phyloP scores from a whole-genome alignment of 1,140 invertebrate genomes.

The Hylaeus volcanicus region DNA sequence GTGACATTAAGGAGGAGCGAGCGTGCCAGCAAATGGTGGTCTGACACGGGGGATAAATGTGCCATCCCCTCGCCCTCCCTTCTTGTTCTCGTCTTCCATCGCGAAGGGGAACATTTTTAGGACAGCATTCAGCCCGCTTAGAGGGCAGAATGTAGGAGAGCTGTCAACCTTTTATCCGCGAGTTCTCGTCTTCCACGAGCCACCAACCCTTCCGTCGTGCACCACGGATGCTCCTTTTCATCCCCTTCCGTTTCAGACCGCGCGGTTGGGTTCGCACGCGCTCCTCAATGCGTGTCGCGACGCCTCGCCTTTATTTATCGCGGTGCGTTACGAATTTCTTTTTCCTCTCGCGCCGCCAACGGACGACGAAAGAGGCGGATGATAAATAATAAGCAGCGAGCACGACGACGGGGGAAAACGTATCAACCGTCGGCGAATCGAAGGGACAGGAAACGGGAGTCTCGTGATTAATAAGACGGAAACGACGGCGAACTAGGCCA shows the following conservation, averaged over 20 bases:
- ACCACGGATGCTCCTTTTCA: background rate
- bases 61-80: constrained; percentile 1
- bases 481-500: background rate
- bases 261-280: background rate
- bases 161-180: constrained; percentile 55
- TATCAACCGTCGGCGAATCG: constrained; percentile 18
- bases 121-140: constrained; percentile 52
- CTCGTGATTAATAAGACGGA: constrained; percentile 14
- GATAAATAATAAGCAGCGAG: constrained; percentile 29
- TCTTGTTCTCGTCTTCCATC: constrained; percentile 25
- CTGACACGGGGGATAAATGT: constrained; percentile 53
- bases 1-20: constrained; percentile 59
- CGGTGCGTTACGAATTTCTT: constrained; percentile 16
- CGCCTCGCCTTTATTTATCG: constrained; percentile 49
- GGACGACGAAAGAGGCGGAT: background rate
- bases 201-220: background rate
- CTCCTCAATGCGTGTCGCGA: background rate
- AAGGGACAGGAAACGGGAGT: background rate
- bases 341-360: background rate
- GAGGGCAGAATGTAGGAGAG: constrained; percentile 52
- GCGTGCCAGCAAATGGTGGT: constrained; percentile 47
- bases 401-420: background rate
- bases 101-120: constrained; percentile 54
- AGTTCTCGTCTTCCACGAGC: background rate
- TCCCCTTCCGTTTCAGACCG: background rate